These are phyloP conservation scores for Brenthis daphne DNA, from an alignment of 2,888 invertebrate species.

Conservation along the genomic window DNA sequence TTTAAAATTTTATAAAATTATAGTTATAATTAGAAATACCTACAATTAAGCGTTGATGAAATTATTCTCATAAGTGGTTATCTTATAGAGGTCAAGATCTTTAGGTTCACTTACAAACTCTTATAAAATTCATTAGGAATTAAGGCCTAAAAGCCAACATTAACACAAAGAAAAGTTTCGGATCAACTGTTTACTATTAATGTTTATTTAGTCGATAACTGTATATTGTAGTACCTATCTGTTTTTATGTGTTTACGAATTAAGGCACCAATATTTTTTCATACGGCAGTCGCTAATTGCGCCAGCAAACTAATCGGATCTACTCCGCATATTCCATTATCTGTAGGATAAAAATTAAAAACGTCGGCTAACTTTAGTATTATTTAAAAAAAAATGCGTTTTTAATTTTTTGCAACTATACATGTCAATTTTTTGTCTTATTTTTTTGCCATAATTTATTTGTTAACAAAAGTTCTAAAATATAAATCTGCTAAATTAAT, in stretches of 20 bases:
- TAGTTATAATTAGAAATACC: no score
- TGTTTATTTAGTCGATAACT: neutral
- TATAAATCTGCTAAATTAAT: no score
- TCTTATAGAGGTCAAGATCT: neutral
- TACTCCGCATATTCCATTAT: constrained; percentile 77
- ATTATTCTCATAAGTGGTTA: neutral
- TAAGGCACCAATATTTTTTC: constrained; percentile 24
- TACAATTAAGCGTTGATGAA: neutral
- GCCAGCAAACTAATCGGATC: constrained; percentile 68
- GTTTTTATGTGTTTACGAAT: neutral
- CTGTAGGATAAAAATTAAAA: constrained; percentile 52
- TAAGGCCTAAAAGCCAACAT: constrained; percentile 1
- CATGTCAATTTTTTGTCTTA: no score
- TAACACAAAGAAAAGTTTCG: constrained; percentile 2
- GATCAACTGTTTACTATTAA: neutral
- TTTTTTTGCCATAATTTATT: no score
- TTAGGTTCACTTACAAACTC: constrained; percentile 1
- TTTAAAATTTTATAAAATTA: no score
- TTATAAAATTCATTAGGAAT: constrained; percentile 9
- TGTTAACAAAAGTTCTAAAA: no score
- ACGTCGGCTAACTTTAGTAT: no score
- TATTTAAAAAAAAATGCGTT: no score
- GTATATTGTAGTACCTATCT: no score
- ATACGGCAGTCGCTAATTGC: constrained; percentile 60
- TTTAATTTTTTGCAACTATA: no score